These are phyloP conservation scores for Scaptodrosophila lebanonensis DNA, from an alignment of 1,140 invertebrate genomes.

Conservation along the genomic window DNA sequence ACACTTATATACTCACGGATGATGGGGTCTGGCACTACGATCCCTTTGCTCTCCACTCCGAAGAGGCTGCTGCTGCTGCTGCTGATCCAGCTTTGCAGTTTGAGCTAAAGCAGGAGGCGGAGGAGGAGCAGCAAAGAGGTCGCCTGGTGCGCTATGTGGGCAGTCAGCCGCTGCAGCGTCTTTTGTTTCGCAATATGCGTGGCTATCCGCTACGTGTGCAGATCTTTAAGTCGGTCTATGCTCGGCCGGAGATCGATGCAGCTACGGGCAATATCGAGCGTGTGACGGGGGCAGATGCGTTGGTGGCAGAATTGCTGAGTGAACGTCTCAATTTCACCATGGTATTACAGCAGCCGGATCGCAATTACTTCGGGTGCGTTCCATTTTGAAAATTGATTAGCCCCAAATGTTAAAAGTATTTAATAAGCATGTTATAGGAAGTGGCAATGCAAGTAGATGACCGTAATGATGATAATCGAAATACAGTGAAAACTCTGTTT, in stretches of 20 bases:
- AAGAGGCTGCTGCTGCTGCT: no score
- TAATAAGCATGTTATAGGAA: no score
- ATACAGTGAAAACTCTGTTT: no score
- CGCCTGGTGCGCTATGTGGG: slow-evolving; percentile 41
- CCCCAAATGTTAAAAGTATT: no score
- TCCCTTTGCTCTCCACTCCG: slow-evolving; percentile 28
- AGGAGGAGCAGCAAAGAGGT: slow-evolving; percentile 23
- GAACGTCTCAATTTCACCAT: slow-evolving; percentile 61
- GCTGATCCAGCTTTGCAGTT: no score
- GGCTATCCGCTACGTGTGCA: slow-evolving; percentile 63
- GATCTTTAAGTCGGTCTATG: slow-evolving; percentile 65
- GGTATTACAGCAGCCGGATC: slow-evolving; percentile 62
- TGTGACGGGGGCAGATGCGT: slow-evolving; percentile 52
- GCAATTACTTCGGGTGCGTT: slow-evolving; percentile 59
- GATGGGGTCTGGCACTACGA: slow-evolving; percentile 48
- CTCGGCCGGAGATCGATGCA: slow-evolving; percentile 31
- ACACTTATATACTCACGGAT: slow-evolving; percentile 39
- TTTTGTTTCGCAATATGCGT: slow-evolving; percentile 50
- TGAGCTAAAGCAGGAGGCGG: not conserved
- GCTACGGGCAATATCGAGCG: slow-evolving; percentile 27
- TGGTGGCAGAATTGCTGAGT: slow-evolving; percentile 48
- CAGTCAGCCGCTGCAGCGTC: slow-evolving; percentile 14
- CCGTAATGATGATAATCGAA: no score
- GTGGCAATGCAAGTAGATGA: no score
- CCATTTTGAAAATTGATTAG: no score